Conservation (phyloP, 30 jellyfish, hydroid and myxozoan species). For the Chrysaora quinquecirrha region DNA sequence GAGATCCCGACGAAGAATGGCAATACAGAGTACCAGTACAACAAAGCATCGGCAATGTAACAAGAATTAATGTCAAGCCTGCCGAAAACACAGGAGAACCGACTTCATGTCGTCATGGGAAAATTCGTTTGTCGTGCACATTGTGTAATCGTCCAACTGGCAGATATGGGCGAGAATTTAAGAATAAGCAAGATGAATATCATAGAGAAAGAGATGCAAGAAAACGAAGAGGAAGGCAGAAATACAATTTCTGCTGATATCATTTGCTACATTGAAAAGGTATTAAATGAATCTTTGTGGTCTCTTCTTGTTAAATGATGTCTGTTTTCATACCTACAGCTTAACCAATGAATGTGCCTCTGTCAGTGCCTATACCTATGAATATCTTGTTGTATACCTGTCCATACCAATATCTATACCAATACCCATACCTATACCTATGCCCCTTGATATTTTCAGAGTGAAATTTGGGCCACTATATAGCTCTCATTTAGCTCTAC, state of each 20-base stretch:
- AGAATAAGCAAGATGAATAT: conserved; percentile 4
- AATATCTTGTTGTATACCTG: too few species aligned
- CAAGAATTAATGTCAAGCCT: conserved; percentile 8
- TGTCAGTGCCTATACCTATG: too few species aligned
- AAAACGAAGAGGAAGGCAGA: neutral
- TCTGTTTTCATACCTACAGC: too few species aligned
- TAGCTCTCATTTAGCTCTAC: too few species aligned
- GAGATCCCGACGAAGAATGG: neutral
- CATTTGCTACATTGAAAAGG: too few species aligned
- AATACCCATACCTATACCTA: too few species aligned
- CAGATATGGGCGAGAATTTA: conserved; percentile 21
- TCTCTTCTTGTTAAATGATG: too few species aligned
- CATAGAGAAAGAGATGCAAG: neutral
- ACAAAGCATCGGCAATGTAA: conserved; percentile 8
- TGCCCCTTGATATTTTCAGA: too few species aligned
- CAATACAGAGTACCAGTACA: neutral
- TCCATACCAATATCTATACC: too few species aligned
- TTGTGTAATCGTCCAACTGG: conserved; percentile 25
- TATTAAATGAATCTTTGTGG: too few species aligned
- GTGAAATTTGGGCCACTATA: too few species aligned
- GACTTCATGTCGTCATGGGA: conserved; percentile 1
- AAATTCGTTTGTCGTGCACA: neutral
- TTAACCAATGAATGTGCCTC: too few species aligned
- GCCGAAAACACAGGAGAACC: neutral
- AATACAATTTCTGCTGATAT: neutral